Evolutionary conservation across 2,113 vertebrate genomes (phyloP).

Genomic region (Neogobius melanostomus): DNA sequence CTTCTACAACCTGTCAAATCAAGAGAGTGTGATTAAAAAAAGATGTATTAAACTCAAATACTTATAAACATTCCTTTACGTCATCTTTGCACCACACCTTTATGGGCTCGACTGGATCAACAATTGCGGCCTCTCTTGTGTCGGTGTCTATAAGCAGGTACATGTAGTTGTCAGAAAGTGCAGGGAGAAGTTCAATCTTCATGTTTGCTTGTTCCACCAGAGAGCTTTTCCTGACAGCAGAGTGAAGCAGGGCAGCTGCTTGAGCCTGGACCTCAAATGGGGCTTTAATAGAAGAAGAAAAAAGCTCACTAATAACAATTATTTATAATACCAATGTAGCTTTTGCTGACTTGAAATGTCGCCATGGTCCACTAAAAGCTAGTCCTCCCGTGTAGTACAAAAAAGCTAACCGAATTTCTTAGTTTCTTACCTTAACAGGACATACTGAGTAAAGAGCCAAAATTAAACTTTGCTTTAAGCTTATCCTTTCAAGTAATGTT

Average conservation of each 20-base stretch:
- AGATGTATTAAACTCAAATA: neutral
- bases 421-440: no score
- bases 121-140: conserved; percentile 87
- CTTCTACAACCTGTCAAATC: conserved; percentile 85
- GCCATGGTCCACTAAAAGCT: no score
- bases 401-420: no score
- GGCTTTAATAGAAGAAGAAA: conserved; percentile 63
- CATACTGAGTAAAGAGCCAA: neutral
- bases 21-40: neutral
- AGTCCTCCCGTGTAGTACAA: no score
- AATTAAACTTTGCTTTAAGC: neutral
- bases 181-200: conserved; percentile 90
- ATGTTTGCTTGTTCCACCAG: conserved; percentile 79
- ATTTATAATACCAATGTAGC: no score
- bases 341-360: no score
- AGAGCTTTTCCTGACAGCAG: conserved; percentile 67
- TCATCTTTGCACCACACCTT: conserved; percentile 76
- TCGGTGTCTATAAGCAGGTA: conserved; percentile 92
- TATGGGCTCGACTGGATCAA: conserved; percentile 92
- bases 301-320: neutral
- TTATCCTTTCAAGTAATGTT: neutral
- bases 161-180: conserved; percentile 98
- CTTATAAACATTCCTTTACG: neutral
- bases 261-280: conserved; percentile 66
- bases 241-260: conserved; percentile 60